Base-by-base conservation (phyloP, 2,113 vertebrate genomes). In the Saccopteryx leptura region DNA sequence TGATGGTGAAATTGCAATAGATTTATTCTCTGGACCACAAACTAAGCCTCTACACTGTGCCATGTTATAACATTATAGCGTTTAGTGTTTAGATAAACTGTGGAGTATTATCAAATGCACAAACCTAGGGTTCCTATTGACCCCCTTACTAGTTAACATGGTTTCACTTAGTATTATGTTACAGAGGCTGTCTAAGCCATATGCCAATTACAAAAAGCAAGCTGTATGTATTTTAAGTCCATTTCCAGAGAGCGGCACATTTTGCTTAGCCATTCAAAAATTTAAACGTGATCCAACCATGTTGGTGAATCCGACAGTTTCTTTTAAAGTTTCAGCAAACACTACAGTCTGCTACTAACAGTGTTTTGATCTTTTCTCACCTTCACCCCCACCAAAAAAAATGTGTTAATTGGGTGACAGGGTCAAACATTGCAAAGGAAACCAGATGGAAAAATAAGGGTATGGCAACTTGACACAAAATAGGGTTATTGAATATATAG, bases 301-400 rank as follows among this genome's bases (percentile, higher is more conserved):
- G 31, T 21, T 52, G 23, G 21, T 78, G 14, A 88, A 58, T 39
- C 54, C 84, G 18, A 90, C 18, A 33, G 26, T 61, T 8, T 90
- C 39, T 96, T 78, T 33, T 31, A 66, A 94, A 79, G 26, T 68
- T 82, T 71, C 31, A 54, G 4, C 14, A 87, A 85, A 82, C 2
- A 5, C 23, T 80, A 14, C 5, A 54, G 11, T 93, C 50, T 84
- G 69, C 60, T 92, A 72, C 9, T 83, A 91, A 80, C 50, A 74
- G 33, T 54, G 24, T 50, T 88, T 88, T 92, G 17, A 90, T 96
- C 33, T 97, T 90, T 96, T 88, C 69, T 93, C 54, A 92, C 46
- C 9, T 96, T 96, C 84, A 88, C 17, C 39, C 8, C 52, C n/a
- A n/a, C n/a, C 4, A 68, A 78, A 93, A 61, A 61, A 48, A 83